A percentile compares a stretch with the other conserved stretches of the same genome.
phyloP scores from a whole-genome alignment of 2,797 vertebrate species.

The Bovichtus diacanthus region DNA sequence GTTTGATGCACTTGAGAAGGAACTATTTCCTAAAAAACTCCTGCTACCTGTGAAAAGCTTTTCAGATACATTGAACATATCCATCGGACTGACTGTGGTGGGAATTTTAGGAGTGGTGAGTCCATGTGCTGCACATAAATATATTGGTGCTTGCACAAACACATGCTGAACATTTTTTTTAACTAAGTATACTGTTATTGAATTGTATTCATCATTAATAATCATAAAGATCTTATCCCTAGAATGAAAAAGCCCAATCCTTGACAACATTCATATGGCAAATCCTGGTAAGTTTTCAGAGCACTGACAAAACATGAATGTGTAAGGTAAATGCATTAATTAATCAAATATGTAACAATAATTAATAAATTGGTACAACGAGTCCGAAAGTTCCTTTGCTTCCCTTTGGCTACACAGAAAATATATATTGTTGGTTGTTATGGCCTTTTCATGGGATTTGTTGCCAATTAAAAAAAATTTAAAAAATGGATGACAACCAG shows the following conservation, averaged over 20 bases:
- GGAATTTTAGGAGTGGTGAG: slow-evolving; percentile 70
- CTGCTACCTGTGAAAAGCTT: slow-evolving; percentile 47
- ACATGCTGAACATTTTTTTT: background rate
- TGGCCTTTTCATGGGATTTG: no score
- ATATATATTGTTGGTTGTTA: no score
- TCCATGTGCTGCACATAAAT: background rate
- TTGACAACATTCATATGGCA: slow-evolving; percentile 57
- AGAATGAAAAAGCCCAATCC: slow-evolving; percentile 60
- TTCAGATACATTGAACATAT: slow-evolving; percentile 23
- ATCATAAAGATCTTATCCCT: slow-evolving; percentile 8
- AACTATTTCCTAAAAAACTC: slow-evolving; percentile 29
- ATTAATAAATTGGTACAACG: background rate
- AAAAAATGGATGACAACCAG: background rate
- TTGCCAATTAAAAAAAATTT: no score
- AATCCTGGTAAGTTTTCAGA: slow-evolving; percentile 52
- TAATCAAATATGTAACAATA: background rate
- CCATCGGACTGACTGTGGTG: slow-evolving; percentile 37
- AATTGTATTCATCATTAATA: background rate
- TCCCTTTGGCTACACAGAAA: no score
- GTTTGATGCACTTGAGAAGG: slow-evolving; percentile 30
- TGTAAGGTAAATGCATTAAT: background rate
- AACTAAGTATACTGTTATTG: background rate
- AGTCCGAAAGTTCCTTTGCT: no score
- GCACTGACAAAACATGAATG: background rate
- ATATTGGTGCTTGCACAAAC: background rate